Conservation (phyloP, 1,140 invertebrate species). For the Panonychus citri region DNA sequence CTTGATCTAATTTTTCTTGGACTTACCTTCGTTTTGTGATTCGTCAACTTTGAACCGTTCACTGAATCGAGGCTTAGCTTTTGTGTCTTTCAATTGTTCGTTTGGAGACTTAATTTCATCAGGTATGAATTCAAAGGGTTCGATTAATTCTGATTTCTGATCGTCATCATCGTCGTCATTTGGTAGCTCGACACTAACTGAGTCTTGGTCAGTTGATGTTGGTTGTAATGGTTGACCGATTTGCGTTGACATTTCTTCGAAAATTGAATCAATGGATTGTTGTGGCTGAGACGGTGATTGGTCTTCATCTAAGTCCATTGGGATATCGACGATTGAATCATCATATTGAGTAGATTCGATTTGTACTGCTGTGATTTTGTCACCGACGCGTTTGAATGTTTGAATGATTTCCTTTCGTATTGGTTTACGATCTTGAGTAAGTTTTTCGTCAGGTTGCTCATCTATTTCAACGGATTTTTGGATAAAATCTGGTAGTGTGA, state of each 20-base stretch:
- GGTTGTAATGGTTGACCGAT: background rate
- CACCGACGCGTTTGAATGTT: background rate
- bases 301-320: background rate
- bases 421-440: background rate
- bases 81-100: too few species aligned
- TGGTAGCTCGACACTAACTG: background rate
- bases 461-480: too few species aligned
- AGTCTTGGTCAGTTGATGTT: background rate
- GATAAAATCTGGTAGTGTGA: too few species aligned
- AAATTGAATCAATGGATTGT: background rate
- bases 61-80: too few species aligned
- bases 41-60: too few species aligned
- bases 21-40: too few species aligned
- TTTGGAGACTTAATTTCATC: too few species aligned
- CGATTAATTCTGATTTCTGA: background rate
- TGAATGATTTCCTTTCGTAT: background rate
- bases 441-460: too few species aligned
- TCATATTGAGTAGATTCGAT: background rate
- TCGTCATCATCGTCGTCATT: background rate
- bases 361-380: background rate
- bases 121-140: too few species aligned
- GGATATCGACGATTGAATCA: background rate
- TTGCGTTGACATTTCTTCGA: background rate
- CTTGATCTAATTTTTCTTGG: too few species aligned
- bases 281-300: background rate